A percentile compares a stretch with the other conserved stretches of the same genome.
Evolutionary conservation across 37 sponge, comb jelly and placozoan genomes (phyloP).

Genomic region (Axinella damicornis): DNA sequence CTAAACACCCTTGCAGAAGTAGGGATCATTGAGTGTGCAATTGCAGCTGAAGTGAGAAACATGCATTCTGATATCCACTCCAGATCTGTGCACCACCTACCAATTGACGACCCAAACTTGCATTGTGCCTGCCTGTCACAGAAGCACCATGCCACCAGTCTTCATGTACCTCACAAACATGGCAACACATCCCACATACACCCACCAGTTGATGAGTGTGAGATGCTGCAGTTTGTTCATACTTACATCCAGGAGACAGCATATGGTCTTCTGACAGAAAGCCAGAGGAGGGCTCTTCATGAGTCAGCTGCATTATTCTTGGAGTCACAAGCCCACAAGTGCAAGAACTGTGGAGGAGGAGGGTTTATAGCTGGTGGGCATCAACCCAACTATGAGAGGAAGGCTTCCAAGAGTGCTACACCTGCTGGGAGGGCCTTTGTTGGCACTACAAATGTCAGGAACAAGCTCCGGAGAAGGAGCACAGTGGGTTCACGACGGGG

Average conservation of each 20-base stretch:
- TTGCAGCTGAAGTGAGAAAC: slow-evolving; percentile 51
- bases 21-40: slow-evolving; percentile 80
- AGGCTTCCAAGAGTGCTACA: neutral
- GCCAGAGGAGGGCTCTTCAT: slow-evolving; percentile 81
- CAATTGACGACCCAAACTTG: slow-evolving; percentile 23
- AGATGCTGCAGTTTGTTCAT: slow-evolving; percentile 85
- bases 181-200: neutral
- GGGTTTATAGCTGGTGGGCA: slow-evolving; percentile 55
- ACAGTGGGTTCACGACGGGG: neutral
- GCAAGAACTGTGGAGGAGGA: slow-evolving; percentile 89
- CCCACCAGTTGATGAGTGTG: slow-evolving; percentile 56
- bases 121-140: slow-evolving; percentile 53
- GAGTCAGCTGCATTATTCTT: slow-evolving; percentile 80
- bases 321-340: slow-evolving; percentile 89
- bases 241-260: slow-evolving; percentile 86
- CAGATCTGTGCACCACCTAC: neutral
- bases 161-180: neutral
- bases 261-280: slow-evolving; percentile 77
- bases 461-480: slow-evolving; percentile 27
- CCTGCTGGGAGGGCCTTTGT: slow-evolving; percentile 22
- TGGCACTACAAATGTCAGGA: slow-evolving; percentile 26
- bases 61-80: neutral
- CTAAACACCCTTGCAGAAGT: slow-evolving; percentile 53
- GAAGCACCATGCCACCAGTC: neutral
- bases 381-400: neutral